phyloP scores from a whole-genome alignment of 92 coral and sea anemone species.

The Zoanthus gigantus region DNA sequence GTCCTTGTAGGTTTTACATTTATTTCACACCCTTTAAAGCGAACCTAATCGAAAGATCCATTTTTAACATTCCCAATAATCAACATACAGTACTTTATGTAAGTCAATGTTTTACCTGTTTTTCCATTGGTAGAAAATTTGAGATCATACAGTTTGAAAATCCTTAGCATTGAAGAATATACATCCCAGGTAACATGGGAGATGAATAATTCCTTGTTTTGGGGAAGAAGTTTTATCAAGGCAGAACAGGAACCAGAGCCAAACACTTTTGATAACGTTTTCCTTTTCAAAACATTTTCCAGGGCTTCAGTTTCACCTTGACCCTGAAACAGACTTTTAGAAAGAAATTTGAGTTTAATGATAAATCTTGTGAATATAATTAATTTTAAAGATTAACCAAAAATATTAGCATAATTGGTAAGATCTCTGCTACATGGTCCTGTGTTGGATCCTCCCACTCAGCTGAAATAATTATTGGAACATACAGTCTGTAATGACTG shows the following conservation, averaged over 20 bases:
- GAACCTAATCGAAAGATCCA: too few relatives aligned
- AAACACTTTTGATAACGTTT: slow-evolving; percentile 59
- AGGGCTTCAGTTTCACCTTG: slow-evolving; percentile 70
- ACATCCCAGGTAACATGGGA: slow-evolving; percentile 95
- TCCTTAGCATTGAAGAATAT: slow-evolving; percentile 71
- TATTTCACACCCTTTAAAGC: too few relatives aligned
- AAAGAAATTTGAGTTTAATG: not conserved
- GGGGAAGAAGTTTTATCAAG: slow-evolving; percentile 88
- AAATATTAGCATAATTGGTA: too few relatives aligned
- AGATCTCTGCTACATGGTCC: too few relatives aligned
- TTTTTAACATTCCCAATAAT: too few relatives aligned
- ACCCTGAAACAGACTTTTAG: slow-evolving; percentile 74
- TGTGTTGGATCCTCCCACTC: too few relatives aligned
- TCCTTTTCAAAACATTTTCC: slow-evolving; percentile 70
- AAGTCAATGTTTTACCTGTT: slow-evolving; percentile 57
- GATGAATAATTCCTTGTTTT: slow-evolving; percentile 85
- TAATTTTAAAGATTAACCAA: not conserved
- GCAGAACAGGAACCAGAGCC: slow-evolving; percentile 98
- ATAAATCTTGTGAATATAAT: not conserved
- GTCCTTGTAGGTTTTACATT: too few relatives aligned
- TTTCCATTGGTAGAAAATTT: slow-evolving; percentile 62
- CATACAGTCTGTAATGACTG: too few relatives aligned
- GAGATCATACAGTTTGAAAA: slow-evolving; percentile 86
- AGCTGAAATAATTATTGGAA: too few relatives aligned
- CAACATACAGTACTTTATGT: too few relatives aligned